Evolutionary conservation across 2,888 invertebrate species (phyloP).

Genomic region (Muscina levida): DNA sequence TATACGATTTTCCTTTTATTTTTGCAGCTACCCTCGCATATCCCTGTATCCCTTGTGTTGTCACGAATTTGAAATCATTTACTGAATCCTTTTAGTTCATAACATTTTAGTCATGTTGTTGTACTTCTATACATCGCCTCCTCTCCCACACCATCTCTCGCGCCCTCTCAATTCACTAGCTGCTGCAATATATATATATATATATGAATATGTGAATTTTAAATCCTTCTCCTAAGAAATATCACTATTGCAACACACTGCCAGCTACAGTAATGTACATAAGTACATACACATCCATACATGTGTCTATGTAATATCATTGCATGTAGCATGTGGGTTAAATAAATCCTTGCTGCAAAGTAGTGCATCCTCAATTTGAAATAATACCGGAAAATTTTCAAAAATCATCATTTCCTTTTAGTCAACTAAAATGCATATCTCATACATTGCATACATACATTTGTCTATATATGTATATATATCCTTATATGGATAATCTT

Average conservation of each 20-base stretch:
- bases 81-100: slow-evolving; percentile 1
- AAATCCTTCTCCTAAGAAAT: neutral
- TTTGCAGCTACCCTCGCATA: neutral
- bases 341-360: slow-evolving; percentile 42
- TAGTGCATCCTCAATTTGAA: slow-evolving; percentile 64
- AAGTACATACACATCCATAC: neutral
- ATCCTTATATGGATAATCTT: too few relatives aligned
- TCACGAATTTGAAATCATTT: neutral
- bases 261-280: neutral
- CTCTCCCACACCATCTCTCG: too few relatives aligned
- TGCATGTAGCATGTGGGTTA: slow-evolving; percentile 37
- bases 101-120: slow-evolving; percentile 24
- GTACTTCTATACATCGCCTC: too few relatives aligned
- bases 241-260: too few relatives aligned
- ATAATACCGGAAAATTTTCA: slow-evolving; percentile 66
- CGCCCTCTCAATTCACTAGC: too few relatives aligned
- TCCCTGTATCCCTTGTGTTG: neutral
- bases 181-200: too few relatives aligned
- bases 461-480: slow-evolving; percentile 7
- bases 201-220: too few relatives aligned
- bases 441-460: slow-evolving; percentile 27
- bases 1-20: too few relatives aligned
- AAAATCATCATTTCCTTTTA: slow-evolving; percentile 63
- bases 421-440: slow-evolving; percentile 28
- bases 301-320: neutral